Base-by-base conservation (phyloP, 2,113 vertebrate genomes). In the Ploceus nigricollis region DNA sequence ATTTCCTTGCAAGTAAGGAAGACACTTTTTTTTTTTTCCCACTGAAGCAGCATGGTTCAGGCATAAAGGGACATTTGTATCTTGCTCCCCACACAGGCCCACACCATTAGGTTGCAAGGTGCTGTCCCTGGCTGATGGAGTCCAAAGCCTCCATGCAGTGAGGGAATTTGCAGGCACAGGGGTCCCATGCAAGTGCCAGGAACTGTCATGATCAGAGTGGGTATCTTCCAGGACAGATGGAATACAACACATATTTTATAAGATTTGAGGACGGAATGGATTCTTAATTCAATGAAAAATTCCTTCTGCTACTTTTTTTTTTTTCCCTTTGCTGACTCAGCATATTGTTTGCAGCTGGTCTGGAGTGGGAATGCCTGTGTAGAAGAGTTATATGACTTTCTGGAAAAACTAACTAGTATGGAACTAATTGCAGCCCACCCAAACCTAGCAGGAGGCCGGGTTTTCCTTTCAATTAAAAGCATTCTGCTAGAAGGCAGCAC, bases 361-460 rank as follows among this genome's bases (percentile, higher is more conserved):
- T 4, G 6, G 80, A 86, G 95, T 95, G 81, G 80, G 88, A 95
- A 82, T 93, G 89, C 56, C 44, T 93, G 63, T 33, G 48, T 77
- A 56, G 82, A 90, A 95, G 89, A 94, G 87, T 96, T 95, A 90
- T 93, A 96, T 70, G 93, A 77, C 90, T 96, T 93, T 95, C 79
- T 97, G 96, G 92, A 78, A 91, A 94, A 94, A 94, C 76, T 81
- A 95, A 94, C 68, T 85, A 81, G 82, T 90, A 94, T 93, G 94
- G 94, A 96, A 97, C 64, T 96, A 93, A 95, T 96, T 95, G 96
- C 92, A 96, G 92, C 90, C 96, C 95, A 93, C 96, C 90, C 96
- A 96, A 97, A 96, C 94, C 90, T 96, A 97, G 94, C 88, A 93
- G 87, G 90, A 96, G 92, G 92, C 75, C 19, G 79, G 64, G 79